Percentiles rank a stretch among this genome's conserved stretches.
phyloP scores from a whole-genome alignment of 1,140 invertebrate species.

The Ceratina calcarata region DNA sequence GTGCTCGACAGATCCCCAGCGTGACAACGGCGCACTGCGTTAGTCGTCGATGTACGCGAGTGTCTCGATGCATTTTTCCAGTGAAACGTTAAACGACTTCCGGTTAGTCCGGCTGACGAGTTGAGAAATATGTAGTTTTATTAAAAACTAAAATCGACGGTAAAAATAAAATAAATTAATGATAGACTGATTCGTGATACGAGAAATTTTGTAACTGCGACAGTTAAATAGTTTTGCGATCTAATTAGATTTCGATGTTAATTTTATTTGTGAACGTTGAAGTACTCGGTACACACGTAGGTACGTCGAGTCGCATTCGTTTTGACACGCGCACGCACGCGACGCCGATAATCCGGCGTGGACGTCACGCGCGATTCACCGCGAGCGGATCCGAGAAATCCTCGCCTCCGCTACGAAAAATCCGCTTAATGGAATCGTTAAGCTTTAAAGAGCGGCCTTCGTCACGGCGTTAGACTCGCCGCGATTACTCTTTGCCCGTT shows the following conservation, averaged over 20 bases:
- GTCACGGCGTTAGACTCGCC: not conserved
- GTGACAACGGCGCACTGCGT: too few species aligned
- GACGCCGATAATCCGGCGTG: conserved; percentile 41
- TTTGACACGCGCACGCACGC: conserved; percentile 51
- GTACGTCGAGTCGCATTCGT: conserved; percentile 44
- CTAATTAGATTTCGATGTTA: too few species aligned
- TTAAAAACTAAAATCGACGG: too few species aligned
- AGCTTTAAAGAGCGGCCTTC: not conserved
- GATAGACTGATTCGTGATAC: conserved; percentile 43
- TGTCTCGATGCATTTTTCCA: too few species aligned
- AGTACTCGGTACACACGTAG: not conserved
- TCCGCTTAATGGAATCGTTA: conserved; percentile 31
- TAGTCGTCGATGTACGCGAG: too few species aligned
- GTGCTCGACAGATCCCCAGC: conserved; percentile 6
- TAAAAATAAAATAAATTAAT: not conserved
- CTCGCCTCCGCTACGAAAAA: conserved; percentile 1
- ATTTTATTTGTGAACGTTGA: too few species aligned
- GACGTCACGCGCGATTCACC: conserved; percentile 29
- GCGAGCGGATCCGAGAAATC: not conserved
- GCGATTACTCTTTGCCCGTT: not conserved
- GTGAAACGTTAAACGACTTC: too few species aligned
- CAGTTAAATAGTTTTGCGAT: too few species aligned
- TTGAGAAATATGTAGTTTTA: too few species aligned
- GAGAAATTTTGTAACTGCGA: not conserved
- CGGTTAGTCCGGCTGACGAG: too few species aligned